Percentiles rank a stretch among this genome's conserved stretches.
These are phyloP conservation scores for Pachypeltis micranthus DNA, from an alignment of 1,140 invertebrate genomes.

Conservation along the genomic window DNA sequence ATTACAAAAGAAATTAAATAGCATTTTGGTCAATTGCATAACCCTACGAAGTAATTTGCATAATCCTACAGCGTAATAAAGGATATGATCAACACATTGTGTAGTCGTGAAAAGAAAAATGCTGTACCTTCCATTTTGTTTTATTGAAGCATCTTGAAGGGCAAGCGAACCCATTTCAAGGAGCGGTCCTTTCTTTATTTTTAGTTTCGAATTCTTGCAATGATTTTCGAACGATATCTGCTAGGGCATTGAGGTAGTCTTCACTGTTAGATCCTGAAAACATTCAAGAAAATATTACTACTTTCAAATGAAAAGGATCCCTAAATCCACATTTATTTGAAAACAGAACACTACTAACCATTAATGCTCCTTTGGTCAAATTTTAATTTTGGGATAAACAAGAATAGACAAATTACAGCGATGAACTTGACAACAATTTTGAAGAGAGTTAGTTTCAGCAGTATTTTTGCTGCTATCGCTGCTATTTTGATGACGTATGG, in stretches of 20 bases:
- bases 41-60: too few relatives aligned
- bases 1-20: too few relatives aligned
- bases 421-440: conserved; percentile 67
- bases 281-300: too few relatives aligned
- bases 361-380: not conserved
- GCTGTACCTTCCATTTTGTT: too few relatives aligned
- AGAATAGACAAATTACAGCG: conserved; percentile 53
- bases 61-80: too few relatives aligned
- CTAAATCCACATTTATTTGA: not conserved
- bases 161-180: too few relatives aligned
- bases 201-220: not conserved
- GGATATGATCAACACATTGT: too few relatives aligned
- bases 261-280: not conserved
- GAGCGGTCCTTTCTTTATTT: too few relatives aligned
- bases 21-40: too few relatives aligned
- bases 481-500: conserved; percentile 4
- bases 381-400: conserved; percentile 49
- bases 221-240: not conserved
- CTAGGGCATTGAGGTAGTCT: not conserved
- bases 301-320: not conserved
- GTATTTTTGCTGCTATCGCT: conserved; percentile 38
- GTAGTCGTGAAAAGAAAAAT: too few relatives aligned
- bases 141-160: too few relatives aligned
- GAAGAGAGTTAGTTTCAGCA: conserved; percentile 58
- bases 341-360: not conserved